phyloP scores from a whole-genome alignment of 2,888 invertebrate genomes.

The Macrophya alboannulata region DNA sequence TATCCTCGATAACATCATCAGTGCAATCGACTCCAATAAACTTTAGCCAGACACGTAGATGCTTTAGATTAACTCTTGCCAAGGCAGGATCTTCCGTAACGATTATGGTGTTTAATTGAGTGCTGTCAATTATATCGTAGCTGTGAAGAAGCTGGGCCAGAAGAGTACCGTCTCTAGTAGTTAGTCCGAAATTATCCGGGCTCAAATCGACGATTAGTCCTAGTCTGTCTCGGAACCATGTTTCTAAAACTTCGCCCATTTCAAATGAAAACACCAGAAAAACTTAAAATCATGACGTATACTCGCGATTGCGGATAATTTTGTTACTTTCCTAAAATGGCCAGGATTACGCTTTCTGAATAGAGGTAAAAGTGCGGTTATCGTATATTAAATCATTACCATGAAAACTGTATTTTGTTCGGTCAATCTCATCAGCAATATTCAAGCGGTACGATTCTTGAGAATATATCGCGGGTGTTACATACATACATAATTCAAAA shows the following conservation, averaged over 20 bases:
- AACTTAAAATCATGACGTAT: background rate
- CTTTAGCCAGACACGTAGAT: conserved; percentile 82
- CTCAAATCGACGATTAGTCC: conserved; percentile 82
- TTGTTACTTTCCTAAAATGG: background rate
- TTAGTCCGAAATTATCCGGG: conserved; percentile 82
- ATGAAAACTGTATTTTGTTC: conserved; percentile 2
- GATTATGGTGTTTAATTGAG: conserved; percentile 81
- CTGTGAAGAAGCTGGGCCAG: conserved; percentile 82
- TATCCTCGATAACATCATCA: conserved; percentile 80
- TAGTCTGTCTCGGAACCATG: conserved; percentile 83
- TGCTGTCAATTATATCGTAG: conserved; percentile 83
- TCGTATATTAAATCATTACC: background rate
- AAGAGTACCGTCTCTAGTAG: conserved; percentile 83
- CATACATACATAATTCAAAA: background rate
- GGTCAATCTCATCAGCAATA: background rate
- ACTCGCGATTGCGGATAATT: conserved; percentile 34
- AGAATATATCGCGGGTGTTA: background rate
- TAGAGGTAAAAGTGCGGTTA: background rate
- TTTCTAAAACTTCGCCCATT: conserved; percentile 84
- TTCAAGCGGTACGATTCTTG: conserved; percentile 21
- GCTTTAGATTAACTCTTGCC: conserved; percentile 81
- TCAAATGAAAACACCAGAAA: conserved; percentile 17
- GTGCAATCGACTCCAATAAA: conserved; percentile 80
- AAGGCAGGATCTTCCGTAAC: conserved; percentile 78
- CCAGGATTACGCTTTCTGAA: background rate